Percentiles rank a stretch among this genome's conserved stretches.
phyloP scores from a whole-genome alignment of 1,140 invertebrate species.

The Solen grandis region DNA sequence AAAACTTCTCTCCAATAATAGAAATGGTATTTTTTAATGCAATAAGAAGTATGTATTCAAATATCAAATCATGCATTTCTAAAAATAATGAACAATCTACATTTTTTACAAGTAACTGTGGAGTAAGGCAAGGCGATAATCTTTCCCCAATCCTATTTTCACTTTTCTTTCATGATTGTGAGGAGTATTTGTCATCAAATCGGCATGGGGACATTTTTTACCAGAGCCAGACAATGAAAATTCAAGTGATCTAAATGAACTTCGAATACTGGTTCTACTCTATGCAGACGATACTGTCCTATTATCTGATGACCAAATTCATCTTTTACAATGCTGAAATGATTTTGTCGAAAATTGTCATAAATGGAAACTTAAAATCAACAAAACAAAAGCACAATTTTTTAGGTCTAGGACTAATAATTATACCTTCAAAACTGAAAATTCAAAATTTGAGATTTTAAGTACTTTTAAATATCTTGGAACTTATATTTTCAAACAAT shows the following conservation, averaged over 20 bases:
- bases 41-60: not conserved
- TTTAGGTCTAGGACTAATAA: not conserved
- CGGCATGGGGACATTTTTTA: too few species aligned
- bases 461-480: not conserved
- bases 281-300: slow-evolving; percentile 3
- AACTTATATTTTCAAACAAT: not conserved
- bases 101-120: slow-evolving; percentile 5
- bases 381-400: not conserved
- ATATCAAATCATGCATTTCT: slow-evolving; percentile 9
- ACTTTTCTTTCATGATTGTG: not conserved
- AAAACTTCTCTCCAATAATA: not conserved
- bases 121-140: slow-evolving; percentile 5
- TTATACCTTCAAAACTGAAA: not conserved
- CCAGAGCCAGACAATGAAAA: too few species aligned
- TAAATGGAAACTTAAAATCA: not conserved
- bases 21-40: not conserved
- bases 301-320: not conserved
- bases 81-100: not conserved
- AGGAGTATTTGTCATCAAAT: too few species aligned
- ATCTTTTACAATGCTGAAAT: not conserved
- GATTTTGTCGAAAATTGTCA: slow-evolving; percentile 5
- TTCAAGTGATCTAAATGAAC: too few species aligned
- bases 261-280: not conserved
- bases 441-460: not conserved
- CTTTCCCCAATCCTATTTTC: not conserved